Percentiles rank a stretch among this genome's conserved stretches.
Conservation (phyloP, 1,140 invertebrate genomes). For the Gonioctena quinquepunctata region DNA sequence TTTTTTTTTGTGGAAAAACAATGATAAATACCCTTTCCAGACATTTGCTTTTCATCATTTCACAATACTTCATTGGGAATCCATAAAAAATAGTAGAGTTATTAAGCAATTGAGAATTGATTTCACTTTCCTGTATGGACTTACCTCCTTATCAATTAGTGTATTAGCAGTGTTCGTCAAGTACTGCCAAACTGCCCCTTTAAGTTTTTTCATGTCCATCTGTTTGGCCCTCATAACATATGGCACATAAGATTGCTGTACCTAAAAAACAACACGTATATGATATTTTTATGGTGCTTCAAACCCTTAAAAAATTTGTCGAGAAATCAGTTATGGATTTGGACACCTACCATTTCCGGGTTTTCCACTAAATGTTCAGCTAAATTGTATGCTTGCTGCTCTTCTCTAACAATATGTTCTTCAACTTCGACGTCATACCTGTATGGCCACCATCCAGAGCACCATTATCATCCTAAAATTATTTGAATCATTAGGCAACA, state of each 20-base stretch:
- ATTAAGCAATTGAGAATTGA: too few relatives aligned
- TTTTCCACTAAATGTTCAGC: slow-evolving; percentile 57
- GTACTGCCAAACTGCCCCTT: slow-evolving; percentile 71
- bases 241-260: slow-evolving; percentile 69
- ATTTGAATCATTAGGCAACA: background rate
- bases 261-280: too few relatives aligned
- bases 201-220: slow-evolving; percentile 78
- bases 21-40: too few relatives aligned
- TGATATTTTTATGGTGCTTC: too few relatives aligned
- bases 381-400: slow-evolving; percentile 28
- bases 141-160: background rate
- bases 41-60: too few relatives aligned
- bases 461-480: background rate
- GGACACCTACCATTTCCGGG: slow-evolving; percentile 57
- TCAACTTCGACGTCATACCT: slow-evolving; percentile 50
- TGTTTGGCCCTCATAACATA: slow-evolving; percentile 79
- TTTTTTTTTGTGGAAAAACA: too few relatives aligned
- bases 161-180: slow-evolving; percentile 34
- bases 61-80: too few relatives aligned
- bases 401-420: slow-evolving; percentile 41
- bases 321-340: background rate
- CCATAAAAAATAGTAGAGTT: too few relatives aligned
- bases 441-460: slow-evolving; percentile 1
- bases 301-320: too few relatives aligned
- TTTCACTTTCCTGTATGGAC: too few relatives aligned